Percentiles rank a stretch among this genome's conserved stretches.
These are phyloP conservation scores for Phainopepla nitens DNA, from an alignment of 2,113 vertebrate species.

Conservation along the genomic window DNA sequence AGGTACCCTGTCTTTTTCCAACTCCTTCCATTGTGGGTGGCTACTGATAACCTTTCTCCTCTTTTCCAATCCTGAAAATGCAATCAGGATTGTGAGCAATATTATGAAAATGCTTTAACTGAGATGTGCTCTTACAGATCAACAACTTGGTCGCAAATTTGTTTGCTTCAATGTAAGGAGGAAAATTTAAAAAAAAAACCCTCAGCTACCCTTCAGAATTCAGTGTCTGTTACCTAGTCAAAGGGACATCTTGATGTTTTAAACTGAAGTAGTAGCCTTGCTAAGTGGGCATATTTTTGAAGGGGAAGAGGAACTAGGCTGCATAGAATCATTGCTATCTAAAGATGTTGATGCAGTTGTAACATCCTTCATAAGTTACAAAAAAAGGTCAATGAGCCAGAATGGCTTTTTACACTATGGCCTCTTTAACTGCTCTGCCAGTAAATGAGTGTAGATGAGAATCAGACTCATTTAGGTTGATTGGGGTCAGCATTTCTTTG, in stretches of 20 bases:
- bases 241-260: background rate
- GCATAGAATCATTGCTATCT: background rate
- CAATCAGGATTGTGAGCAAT: background rate
- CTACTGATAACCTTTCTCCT: background rate
- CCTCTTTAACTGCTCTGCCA: background rate
- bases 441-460: background rate
- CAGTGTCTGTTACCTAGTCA: background rate
- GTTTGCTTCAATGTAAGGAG: background rate
- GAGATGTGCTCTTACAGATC: background rate
- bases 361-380: background rate
- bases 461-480: background rate
- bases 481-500: background rate
- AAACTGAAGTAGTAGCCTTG: background rate
- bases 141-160: background rate
- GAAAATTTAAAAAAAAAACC: background rate
- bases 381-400: background rate
- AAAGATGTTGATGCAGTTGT: background rate
- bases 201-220: background rate
- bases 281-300: background rate
- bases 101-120: background rate
- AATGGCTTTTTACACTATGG: background rate
- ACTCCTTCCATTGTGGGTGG: background rate
- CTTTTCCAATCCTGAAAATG: background rate
- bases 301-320: background rate
- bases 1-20: background rate